Percentiles rank a stretch among this genome's conserved stretches.
Evolutionary conservation across 2,113 vertebrate genomes (phyloP).

Genomic region (Promerops cafer): DNA sequence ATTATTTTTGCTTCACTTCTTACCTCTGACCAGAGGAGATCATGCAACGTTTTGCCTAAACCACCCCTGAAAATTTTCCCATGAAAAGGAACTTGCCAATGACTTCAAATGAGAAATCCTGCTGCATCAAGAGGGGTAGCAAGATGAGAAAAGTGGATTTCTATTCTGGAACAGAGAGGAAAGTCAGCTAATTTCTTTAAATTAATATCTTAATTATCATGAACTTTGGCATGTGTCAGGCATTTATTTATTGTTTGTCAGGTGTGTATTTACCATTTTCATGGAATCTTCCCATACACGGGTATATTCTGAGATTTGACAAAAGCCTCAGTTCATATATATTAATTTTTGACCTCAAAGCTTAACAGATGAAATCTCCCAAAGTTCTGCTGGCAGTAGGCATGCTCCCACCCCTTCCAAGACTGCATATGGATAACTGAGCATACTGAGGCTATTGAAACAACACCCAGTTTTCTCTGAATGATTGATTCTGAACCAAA

Average conservation of each 20-base stretch:
- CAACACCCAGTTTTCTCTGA: background rate
- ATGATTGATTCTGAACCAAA: background rate
- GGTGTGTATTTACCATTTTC: background rate
- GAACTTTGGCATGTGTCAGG: background rate
- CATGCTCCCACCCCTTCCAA: background rate
- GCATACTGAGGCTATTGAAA: background rate
- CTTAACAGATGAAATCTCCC: background rate
- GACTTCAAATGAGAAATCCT: background rate
- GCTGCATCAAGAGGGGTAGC: background rate
- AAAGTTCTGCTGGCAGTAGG: background rate
- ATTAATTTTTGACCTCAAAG: background rate
- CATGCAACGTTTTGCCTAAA: background rate
- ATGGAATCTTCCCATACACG: background rate
- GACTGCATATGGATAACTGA: background rate
- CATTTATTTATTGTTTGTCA: background rate
- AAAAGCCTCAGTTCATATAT: background rate
- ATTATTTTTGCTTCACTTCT: background rate
- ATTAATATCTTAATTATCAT: background rate
- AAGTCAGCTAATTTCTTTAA: background rate
- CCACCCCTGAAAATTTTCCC: background rate
- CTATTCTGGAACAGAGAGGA: background rate
- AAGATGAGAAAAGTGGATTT: background rate
- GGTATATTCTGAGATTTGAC: background rate
- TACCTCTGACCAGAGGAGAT: background rate
- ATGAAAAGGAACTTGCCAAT: background rate